Conservation (phyloP, 2,888 invertebrate species). For the Aphodius sticticus region DNA sequence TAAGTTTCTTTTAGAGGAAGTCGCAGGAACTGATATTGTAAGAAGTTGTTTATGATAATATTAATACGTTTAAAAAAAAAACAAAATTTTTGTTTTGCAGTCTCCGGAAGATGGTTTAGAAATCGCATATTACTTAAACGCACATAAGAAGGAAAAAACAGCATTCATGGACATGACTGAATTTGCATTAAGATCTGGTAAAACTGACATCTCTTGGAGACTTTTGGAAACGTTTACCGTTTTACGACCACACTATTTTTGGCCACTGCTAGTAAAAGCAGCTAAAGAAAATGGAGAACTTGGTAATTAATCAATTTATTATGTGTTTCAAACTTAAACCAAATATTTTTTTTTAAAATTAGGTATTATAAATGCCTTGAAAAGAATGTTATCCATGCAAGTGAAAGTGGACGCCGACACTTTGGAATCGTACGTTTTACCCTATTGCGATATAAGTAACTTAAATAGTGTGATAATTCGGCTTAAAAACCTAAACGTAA, state of each 20-base stretch:
- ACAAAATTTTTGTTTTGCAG: constrained; percentile 49
- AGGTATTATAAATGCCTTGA: constrained; percentile 65
- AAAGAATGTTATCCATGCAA: constrained; percentile 64
- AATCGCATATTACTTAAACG: constrained; percentile 61
- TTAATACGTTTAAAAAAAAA: constrained; percentile 8
- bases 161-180: constrained; percentile 46
- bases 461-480: constrained; percentile 62
- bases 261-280: constrained; percentile 67
- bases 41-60: constrained; percentile 41
- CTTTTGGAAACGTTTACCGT: constrained; percentile 54
- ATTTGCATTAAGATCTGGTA: constrained; percentile 61
- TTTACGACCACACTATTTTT: constrained; percentile 70
- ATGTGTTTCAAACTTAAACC: background rate
- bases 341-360: constrained; percentile 38
- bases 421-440: constrained; percentile 63
- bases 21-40: constrained; percentile 64
- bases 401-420: constrained; percentile 68
- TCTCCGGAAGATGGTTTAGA: constrained; percentile 59
- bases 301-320: constrained; percentile 52
- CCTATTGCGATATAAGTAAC: constrained; percentile 63
- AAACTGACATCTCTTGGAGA: constrained; percentile 59
- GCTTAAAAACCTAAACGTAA: constrained; percentile 59
- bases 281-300: constrained; percentile 65
- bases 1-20: constrained; percentile 64
- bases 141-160: background rate